Percentiles rank a stretch among this genome's conserved stretches.
phyloP scores from a whole-genome alignment of 2,113 vertebrate genomes.

The Prionailurus viverrinus region DNA sequence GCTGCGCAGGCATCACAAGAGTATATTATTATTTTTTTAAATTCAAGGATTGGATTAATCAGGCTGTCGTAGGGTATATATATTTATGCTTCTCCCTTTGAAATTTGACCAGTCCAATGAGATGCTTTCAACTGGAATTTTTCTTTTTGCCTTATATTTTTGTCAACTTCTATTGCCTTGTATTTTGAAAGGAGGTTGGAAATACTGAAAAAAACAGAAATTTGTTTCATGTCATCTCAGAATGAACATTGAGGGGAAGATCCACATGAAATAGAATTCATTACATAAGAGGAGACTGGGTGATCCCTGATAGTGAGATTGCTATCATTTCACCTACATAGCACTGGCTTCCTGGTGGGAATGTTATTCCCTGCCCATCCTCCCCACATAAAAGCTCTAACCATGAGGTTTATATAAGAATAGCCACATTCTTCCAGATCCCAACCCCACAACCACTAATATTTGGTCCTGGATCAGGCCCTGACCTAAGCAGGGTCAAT shows the following conservation, averaged over 20 bases:
- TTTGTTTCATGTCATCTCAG: background rate
- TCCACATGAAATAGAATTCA: background rate
- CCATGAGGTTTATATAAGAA: too few relatives aligned
- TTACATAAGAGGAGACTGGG: background rate
- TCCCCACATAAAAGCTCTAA: background rate
- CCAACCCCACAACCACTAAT: background rate
- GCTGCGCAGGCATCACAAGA: background rate
- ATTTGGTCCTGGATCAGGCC: background rate
- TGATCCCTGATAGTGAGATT: background rate
- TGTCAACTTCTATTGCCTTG: background rate
- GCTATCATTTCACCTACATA: background rate
- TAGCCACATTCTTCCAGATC: background rate
- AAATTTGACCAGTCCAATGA: background rate
- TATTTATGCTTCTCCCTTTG: background rate
- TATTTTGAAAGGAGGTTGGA: background rate
- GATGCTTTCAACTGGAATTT: background rate
- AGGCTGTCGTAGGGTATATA: background rate
- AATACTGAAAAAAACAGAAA: conserved; percentile 23
- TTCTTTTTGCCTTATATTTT: background rate
- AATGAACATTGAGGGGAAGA: background rate
- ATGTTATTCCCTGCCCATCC: background rate
- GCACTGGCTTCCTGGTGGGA: background rate
- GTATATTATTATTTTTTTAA: conserved; percentile 20
- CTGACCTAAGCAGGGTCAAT: background rate
- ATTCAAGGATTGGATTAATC: background rate